Evolutionary conservation across 2,113 vertebrate species (phyloP), one percentile per base, ranked within the genome.

Genomic region (Sorex araneus): DNA sequence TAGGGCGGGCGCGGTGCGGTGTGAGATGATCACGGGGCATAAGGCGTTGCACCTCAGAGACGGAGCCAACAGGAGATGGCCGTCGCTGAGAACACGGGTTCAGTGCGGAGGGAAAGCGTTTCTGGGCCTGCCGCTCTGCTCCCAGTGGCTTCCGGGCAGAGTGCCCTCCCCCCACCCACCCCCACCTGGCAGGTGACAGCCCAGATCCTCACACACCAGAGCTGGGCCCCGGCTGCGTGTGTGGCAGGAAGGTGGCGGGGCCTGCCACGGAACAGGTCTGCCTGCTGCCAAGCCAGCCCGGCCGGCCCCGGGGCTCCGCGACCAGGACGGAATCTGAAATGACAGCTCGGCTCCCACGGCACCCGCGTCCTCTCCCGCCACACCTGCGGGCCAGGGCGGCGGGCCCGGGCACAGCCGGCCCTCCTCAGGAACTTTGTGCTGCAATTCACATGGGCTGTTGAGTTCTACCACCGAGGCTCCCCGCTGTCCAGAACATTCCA

Each of bases 401-500:
- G 40, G 40, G 40, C 40, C 3, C 40, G 40, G 40, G 40, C 40
- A 8, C 63, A 6, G n/a, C 18, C 2, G 63, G 23, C 4, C 63
- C 63, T 64, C 8, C 18, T 66, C 34, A 28, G 69, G 67, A 84
- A 18, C 23, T 27, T 64, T 50, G 32, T 60, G 25, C 45, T 50
- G 23, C 13, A 36, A 0, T 87, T 84, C 67, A 36, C 4, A 40
- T 12, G 67, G 76, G 77, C 34, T 73, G 43, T 34, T 47, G 18
- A 15, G 16, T 64, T 86, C 60, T 50, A 23, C n/a, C 21, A 57
- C 43, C 28, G 8, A 30, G 82, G 21, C 71, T 75, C 23, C 30
- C 75, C 5, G 32, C 50, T 15, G 89, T 93, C 77, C 60, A 87
- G 60, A 74, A 96, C 43, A 25, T 13, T 69, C 81, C 27, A 34